phyloP scores from a whole-genome alignment of 2,888 invertebrate species.

The Mesochorus sp. region DNA sequence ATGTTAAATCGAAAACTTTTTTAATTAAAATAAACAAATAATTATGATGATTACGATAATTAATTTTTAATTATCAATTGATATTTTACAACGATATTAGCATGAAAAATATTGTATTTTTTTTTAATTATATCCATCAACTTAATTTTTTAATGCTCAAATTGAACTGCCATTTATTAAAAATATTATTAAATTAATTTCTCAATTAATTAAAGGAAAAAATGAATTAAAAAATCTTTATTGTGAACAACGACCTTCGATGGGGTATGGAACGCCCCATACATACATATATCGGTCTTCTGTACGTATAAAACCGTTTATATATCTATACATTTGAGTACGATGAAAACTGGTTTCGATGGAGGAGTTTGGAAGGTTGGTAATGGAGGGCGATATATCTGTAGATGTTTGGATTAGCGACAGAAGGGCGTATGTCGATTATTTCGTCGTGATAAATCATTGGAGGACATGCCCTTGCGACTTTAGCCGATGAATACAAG shows the following conservation, averaged over 20 bases:
- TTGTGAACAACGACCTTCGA: background rate
- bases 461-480: slow-evolving; percentile 4
- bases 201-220: background rate
- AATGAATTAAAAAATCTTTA: background rate
- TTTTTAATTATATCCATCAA: no score
- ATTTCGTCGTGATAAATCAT: background rate
- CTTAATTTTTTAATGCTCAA: no score
- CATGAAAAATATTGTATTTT: no score
- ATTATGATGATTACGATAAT: no score
- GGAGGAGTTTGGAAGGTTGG: slow-evolving; percentile 43
- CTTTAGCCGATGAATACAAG: background rate
- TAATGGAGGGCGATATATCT: slow-evolving; percentile 3
- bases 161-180: background rate
- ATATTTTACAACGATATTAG: no score
- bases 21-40: no score
- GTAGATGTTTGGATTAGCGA: background rate
- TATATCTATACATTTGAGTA: slow-evolving; percentile 14
- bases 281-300: background rate
- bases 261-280: background rate
- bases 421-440: background rate
- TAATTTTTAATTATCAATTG: no score
- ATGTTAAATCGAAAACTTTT: background rate
- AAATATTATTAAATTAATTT: background rate
- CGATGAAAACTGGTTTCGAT: slow-evolving; percentile 58
- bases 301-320: background rate